Base-by-base conservation (phyloP, 2,888 invertebrate species). In the Anoplius nigerrimus region DNA sequence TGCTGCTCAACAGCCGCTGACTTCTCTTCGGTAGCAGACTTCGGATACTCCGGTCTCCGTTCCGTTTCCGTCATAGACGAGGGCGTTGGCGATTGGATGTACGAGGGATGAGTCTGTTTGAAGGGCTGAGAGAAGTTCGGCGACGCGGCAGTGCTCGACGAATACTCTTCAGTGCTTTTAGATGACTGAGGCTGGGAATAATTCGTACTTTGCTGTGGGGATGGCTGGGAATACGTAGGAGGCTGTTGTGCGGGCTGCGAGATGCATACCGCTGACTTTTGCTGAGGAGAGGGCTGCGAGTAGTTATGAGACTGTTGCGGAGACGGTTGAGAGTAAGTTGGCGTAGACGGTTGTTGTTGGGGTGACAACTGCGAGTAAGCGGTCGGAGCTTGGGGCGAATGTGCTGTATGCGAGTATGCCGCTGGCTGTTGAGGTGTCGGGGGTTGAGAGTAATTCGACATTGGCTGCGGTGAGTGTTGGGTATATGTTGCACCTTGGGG, bases 221-320 rank as follows among this genome's bases (percentile, higher is more conserved):
- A 82, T 3, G 79, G 72, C 61, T 84, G 83, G 4, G 83, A 82
- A 62, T 82, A 85, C 57, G 75, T 84, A 18, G 76, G 75, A 90
- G 92, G 79, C 16, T 75, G 91, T 62, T 84, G 83, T 13, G 86
- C 78, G 6, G 82, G 81, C 0, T 81, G 78, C 64, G 83, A 82
- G 0, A 83, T 83, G 62, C 90, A 90, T 78, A 89, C 90, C n/a
- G n/a, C 34, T 27, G 92, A 91, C 60, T 82, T 81, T n/a, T 82
- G 80, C 57, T 84, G 58, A 11, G 45, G 82, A 11, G 84, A 83
- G 6, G 79, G 73, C 59, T 84, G 83, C 81, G 79, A 74, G 43
- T 85, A 86, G 70, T 84, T 87, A 84, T 78, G 74, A 84, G 91
- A 70, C 90, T 92, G 82, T 48, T 82, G 84, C 69, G 83, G 80